Percentiles rank a stretch among this genome's conserved stretches.
Evolutionary conservation across 2,113 vertebrate genomes (phyloP).

Genomic region (Tautogolabrus adspersus): DNA sequence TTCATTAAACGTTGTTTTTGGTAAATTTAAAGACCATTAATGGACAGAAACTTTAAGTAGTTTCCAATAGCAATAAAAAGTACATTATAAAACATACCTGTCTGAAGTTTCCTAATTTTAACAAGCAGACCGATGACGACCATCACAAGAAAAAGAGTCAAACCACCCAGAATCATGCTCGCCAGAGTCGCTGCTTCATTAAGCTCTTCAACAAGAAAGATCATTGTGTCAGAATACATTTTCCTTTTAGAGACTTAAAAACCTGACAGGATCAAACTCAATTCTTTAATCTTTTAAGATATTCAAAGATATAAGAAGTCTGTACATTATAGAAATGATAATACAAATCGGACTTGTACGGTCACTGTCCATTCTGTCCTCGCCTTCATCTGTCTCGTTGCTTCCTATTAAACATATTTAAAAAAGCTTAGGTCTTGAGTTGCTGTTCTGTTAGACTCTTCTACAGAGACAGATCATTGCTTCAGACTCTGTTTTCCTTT

Average conservation of each 20-base stretch:
- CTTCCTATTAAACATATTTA: too few species aligned
- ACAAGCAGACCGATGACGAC: background rate
- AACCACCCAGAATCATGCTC: background rate
- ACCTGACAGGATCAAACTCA: too few species aligned
- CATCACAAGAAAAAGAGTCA: background rate
- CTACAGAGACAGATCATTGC: too few species aligned
- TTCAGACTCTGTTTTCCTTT: too few species aligned
- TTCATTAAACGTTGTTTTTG: background rate
- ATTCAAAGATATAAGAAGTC: background rate
- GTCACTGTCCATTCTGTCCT: too few species aligned
- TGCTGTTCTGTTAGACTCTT: too few species aligned
- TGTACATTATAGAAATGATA: background rate
- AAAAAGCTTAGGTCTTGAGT: too few species aligned
- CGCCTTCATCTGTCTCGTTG: too few species aligned
- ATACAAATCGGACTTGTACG: too few species aligned
- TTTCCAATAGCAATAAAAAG: too few species aligned
- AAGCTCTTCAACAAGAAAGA: background rate
- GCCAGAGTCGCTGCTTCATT: background rate
- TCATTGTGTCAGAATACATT: background rate
- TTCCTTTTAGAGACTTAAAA: background rate
- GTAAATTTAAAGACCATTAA: background rate
- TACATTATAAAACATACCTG: background rate
- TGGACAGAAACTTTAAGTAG: too few species aligned
- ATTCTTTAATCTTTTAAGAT: too few species aligned
- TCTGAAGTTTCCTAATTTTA: background rate